Evolutionary conservation across 30 jellyfish, hydroid and myxozoan species (phyloP).

Genomic region (Turritopsis dohrnii): DNA sequence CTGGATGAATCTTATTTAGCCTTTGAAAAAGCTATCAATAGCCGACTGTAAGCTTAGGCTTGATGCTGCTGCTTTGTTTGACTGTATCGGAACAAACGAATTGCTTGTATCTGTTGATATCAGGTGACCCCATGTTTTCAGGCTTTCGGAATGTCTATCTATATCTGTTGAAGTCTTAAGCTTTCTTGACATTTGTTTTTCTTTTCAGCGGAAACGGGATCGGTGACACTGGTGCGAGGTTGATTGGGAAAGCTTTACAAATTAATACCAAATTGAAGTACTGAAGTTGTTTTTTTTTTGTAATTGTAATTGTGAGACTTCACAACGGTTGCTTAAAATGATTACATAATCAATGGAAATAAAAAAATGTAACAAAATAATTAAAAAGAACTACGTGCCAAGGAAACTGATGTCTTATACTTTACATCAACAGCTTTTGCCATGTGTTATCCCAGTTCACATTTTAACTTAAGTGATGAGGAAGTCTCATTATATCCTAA

Average conservation of each 20-base stretch:
- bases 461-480: too few species aligned
- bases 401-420: too few species aligned
- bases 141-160: background rate
- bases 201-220: constrained; percentile 56
- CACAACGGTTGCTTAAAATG: background rate
- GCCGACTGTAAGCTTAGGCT: constrained; percentile 61
- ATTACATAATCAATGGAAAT: too few species aligned
- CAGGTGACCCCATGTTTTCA: constrained; percentile 31
- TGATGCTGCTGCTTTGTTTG: constrained; percentile 62
- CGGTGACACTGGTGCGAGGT: constrained; percentile 84
- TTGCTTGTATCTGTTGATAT: constrained; percentile 44
- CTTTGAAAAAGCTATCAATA: constrained; percentile 42
- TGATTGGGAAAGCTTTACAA: constrained; percentile 73
- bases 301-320: background rate
- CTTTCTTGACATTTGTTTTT: too few species aligned
- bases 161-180: background rate
- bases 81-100: constrained; percentile 66
- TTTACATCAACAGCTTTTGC: too few species aligned
- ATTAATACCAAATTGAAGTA: constrained; percentile 67
- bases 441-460: too few species aligned
- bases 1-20: constrained; percentile 45
- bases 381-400: too few species aligned
- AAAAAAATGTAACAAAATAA: too few species aligned
- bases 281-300: background rate
- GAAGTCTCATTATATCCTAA: too few species aligned